Evolutionary conservation across 1,140 invertebrate genomes (phyloP), one percentile per base, ranked within the genome.

Genomic region (Coenobita brevimanus): DNA sequence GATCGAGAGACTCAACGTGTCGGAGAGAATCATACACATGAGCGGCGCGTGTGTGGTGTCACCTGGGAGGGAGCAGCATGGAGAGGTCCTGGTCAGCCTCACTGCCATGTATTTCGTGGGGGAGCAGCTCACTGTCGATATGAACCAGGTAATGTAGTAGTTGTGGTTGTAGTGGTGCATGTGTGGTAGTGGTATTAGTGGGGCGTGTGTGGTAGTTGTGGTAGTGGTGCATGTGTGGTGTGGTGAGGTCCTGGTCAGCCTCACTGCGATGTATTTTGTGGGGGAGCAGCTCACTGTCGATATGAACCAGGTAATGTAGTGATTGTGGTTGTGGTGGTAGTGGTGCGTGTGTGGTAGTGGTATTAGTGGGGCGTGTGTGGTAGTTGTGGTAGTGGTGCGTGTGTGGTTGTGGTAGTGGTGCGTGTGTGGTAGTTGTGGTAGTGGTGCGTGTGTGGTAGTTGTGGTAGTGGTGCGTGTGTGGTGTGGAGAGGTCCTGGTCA

Each of bases 11-110:
- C 76, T 87, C 8, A 87, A 87, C 46, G 76, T 81, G 10, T 80
- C 75, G 30, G 85, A 87, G 57, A 75, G 85, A 50, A 87, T 87
- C 50, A 57, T 87, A 62, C 85, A 87, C 64, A 87, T 87, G 85
- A 81, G 76, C 64, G 71, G 78, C 24, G 85, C 85, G 4, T 71
- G 75, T 21, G 85, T 87, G n/a, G 78, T 87, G 46, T 87, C 85
- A 27, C 85, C 85, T 0, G 85, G 85, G 3, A 80, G 79, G 76
- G 85, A 80, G 38, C 85, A 87, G 64, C 67, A 76, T 21, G 85
- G 85, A 0, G 85, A 87, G 69, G 79, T 87, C 46, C 64, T 81
- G n/a, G 57, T 87, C 21, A 80, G 85, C 43, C 64, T 75, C 17
- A 87, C n/a, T n/a, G n/a, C n/a, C n/a, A n/a, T n/a, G n/a, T n/a